Evolutionary conservation across 2,797 vertebrate species (phyloP), one percentile per base, ranked within the genome.

Genomic region (Lepilemur septentrionalis): DNA sequence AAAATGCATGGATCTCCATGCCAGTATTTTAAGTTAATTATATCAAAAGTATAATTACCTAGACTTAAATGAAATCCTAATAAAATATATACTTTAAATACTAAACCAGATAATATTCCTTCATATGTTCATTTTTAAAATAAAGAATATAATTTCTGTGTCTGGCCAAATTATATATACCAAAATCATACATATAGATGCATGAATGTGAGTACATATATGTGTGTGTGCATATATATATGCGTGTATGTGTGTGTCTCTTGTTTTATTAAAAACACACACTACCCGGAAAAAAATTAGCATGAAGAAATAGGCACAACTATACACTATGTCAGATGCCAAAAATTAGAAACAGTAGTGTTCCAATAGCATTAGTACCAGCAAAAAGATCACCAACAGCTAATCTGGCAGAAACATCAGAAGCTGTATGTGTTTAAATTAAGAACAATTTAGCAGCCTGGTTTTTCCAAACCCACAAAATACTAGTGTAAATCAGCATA

Each of bases 401-500:
- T 97, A 97, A 92, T 97, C 93, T 38, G 55, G 89, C 28, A 94
- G 81, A 61, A 63, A 73, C 96, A 97, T 97, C 95, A 96, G 95
- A 98, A 97, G 96, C 95, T 81, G 97, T 93, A 96, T 96, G 94
- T 97, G 92, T 96, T 98, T 98, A 97, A 98, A 98, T 90, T 89
- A 97, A 97, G 95, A 98, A 97, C 92, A 97, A 86, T 97, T 98
- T 96, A 97, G 94, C 97, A 96, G 92, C 94, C 89, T 98, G 87
- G 91, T 97, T 97, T 98, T 97, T 95, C 96, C 75, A 79, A 98
- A 96, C 81, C 96, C 93, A 96, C 97, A 97, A 96, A 98, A 97
- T 89, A 87, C 95, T 98, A 97, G 98, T 89, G 96, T 97, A 98
- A 97, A 98, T 97, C 97, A 96, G 95, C 95, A 85, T 97, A 95